Percentiles rank a stretch among this genome's conserved stretches.
Evolutionary conservation across 2,888 invertebrate species (phyloP).

Genomic region (Macaria liturata): DNA sequence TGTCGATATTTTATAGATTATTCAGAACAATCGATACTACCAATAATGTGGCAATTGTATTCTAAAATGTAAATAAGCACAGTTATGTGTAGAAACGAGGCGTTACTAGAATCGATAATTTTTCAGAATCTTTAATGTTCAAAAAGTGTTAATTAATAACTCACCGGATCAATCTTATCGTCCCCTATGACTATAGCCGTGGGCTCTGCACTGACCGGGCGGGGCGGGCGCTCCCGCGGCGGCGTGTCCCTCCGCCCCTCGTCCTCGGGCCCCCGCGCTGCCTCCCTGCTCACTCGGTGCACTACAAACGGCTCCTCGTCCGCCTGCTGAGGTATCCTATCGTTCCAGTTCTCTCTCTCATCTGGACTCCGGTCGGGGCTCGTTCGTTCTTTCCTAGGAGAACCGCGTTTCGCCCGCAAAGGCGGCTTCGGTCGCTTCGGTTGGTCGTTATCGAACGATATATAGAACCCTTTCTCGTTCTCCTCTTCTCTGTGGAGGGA

Average conservation of each 20-base stretch:
- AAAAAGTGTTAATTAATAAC: conserved; percentile 19
- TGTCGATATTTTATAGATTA: too few relatives aligned
- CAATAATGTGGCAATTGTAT: too few relatives aligned
- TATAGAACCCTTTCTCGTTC: conserved; percentile 94
- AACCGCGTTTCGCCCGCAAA: conserved; percentile 88
- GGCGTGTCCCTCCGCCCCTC: conserved; percentile 44
- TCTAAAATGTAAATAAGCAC: too few relatives aligned
- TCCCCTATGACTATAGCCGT: conserved; percentile 75
- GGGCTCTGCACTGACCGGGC: conserved; percentile 52
- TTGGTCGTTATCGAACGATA: conserved; percentile 95
- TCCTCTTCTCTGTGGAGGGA: conserved; percentile 85
- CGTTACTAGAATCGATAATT: too few relatives aligned
- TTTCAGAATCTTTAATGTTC: neutral
- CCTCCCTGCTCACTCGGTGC: conserved; percentile 42
- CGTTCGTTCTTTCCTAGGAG: conserved; percentile 88
- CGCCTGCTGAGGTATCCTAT: conserved; percentile 39
- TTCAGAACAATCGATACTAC: too few relatives aligned
- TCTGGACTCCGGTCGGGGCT: conserved; percentile 67
- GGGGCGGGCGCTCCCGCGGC: conserved; percentile 49
- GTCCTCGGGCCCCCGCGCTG: conserved; percentile 30
- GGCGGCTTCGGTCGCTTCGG: conserved; percentile 96
- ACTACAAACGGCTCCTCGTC: conserved; percentile 54
- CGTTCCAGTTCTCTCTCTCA: conserved; percentile 51
- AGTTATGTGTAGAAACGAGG: too few relatives aligned
- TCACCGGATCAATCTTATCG: conserved; percentile 70